A percentile compares a stretch with the other conserved stretches of the same genome.
Conservation (phyloP, 2,797 vertebrate species). For the Sebastes oblongus region DNA sequence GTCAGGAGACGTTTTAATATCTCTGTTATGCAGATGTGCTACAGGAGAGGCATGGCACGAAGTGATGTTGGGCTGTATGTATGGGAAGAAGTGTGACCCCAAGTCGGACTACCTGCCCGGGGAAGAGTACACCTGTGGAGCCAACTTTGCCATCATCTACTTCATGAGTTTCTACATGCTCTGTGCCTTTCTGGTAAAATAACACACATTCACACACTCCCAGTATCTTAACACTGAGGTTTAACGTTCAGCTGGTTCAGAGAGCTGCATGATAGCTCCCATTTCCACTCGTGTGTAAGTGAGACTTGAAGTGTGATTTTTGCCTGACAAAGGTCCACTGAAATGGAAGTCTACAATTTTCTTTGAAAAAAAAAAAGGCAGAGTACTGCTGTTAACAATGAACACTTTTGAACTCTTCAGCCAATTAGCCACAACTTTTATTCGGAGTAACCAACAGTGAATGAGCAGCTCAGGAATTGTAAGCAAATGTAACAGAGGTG, state of each 20-base stretch:
- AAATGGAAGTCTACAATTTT: too few relatives aligned
- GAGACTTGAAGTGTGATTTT: too few relatives aligned
- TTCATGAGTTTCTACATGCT: conserved; percentile 98
- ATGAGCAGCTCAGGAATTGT: not conserved
- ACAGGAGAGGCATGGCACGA: conserved; percentile 95
- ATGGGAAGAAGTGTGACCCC: conserved; percentile 89
- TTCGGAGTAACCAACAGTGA: not conserved
- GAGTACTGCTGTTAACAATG: too few relatives aligned
- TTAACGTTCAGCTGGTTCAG: too few relatives aligned
- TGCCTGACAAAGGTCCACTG: too few relatives aligned
- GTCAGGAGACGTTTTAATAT: not conserved
- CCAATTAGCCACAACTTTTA: too few relatives aligned
- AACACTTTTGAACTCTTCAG: too few relatives aligned
- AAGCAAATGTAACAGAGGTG: not conserved
- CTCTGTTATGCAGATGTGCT: conserved; percentile 80
- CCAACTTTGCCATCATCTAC: conserved; percentile 90
- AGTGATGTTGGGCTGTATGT: conserved; percentile 91
- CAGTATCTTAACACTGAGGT: too few relatives aligned
- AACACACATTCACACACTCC: not conserved
- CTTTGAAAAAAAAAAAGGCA: too few relatives aligned
- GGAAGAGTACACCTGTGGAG: conserved; percentile 91
- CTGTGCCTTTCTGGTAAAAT: conserved; percentile 91
- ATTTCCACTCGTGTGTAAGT: too few relatives aligned
- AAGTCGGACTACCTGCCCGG: conserved; percentile 89
- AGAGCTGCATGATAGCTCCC: too few relatives aligned